Evolutionary conservation across 1,140 invertebrate genomes (phyloP), one percentile per base, ranked within the genome.

Genomic region (Cyclina sinensis): DNA sequence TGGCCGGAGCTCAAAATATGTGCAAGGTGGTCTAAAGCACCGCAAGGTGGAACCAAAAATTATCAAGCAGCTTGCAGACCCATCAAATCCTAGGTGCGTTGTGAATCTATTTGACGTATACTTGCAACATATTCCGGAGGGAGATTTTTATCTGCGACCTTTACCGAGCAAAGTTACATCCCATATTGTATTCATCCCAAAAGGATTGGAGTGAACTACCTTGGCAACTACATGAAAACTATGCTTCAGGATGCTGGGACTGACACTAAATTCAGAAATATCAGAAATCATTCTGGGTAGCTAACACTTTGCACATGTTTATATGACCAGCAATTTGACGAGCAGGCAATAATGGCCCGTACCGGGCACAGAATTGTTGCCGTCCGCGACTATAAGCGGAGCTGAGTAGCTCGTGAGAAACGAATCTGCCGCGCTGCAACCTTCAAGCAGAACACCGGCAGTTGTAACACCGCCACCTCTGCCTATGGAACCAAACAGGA

Each of bases 251-350:
- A 70, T 11, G 35, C 65, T 21, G 9, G 9, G 16, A 70, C 30
- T 12, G 24, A 39, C 21, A 30, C 11, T 12, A 24, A 4, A 4
- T 4, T 16, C 30, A 12, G 35, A 32, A 57, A 30, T 21, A 70
- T 70, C 65, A 24, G 65, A 21, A 70, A 70, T 21, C 65, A 70
- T 32, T 70, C 65, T 7, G 65, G 65, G 4, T 16, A 70, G 30
- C 12, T 70, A 2, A 35, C 65, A 32, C 30, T 70, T 12, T 70
- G 65, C 65, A 70, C 65, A 32, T 3, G 14, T 30, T 4, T 30
- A 27, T 70, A 70, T 39, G n/a, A 70, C 7, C n/a, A 70, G 21
- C 4, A 70, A 4, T 70, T 30, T 30, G 65, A 70, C 24, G 65
- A 70, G 30, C 65, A 70, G 24, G 4, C 65, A 3, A 70, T 70